Conservation (phyloP, 2,888 invertebrate species). For the Gryllus longicercus region DNA sequence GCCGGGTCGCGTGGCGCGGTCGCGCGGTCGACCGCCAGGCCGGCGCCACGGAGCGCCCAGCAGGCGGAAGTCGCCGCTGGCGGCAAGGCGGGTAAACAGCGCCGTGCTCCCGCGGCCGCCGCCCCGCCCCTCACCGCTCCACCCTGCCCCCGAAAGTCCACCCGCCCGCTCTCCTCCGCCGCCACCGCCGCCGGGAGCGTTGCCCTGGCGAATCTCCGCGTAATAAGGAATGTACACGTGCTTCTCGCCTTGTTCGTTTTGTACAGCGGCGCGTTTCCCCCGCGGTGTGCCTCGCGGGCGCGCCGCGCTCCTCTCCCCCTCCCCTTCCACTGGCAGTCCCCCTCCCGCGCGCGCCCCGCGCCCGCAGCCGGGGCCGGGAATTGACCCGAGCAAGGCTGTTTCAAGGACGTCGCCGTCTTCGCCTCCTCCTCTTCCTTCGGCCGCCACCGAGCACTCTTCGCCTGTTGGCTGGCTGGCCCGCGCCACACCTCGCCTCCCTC, state of each 20-base stretch:
- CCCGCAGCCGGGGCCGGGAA: not conserved
- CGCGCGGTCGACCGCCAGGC: too few relatives aligned
- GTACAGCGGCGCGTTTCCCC: too few relatives aligned
- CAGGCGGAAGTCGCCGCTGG: too few relatives aligned
- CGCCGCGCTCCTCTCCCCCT: too few relatives aligned
- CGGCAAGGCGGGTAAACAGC: too few relatives aligned
- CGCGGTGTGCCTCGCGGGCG: too few relatives aligned
- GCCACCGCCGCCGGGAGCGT: not conserved
- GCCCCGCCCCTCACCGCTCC: too few relatives aligned
- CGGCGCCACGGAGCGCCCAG: too few relatives aligned
- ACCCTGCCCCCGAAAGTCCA: not conserved
- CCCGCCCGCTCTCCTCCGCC: not conserved
- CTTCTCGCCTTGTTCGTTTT: not conserved
- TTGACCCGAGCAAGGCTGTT: slow-evolving; percentile 48
- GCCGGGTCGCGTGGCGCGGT: too few relatives aligned
- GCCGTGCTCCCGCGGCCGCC: too few relatives aligned
- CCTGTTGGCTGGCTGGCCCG: not conserved
- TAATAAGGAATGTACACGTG: slow-evolving; percentile 17
- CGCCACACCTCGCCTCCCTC: slow-evolving; percentile 12
- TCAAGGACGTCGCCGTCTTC: slow-evolving; percentile 46
- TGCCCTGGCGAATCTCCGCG: slow-evolving; percentile 1
- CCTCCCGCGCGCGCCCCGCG: not conserved
- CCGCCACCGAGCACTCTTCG: slow-evolving; percentile 31
- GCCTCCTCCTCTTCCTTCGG: not conserved
- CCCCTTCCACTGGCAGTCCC: too few relatives aligned